Evolutionary conservation across 2,113 vertebrate species (phyloP).

Genomic region (Elaphurus davidianus): DNA sequence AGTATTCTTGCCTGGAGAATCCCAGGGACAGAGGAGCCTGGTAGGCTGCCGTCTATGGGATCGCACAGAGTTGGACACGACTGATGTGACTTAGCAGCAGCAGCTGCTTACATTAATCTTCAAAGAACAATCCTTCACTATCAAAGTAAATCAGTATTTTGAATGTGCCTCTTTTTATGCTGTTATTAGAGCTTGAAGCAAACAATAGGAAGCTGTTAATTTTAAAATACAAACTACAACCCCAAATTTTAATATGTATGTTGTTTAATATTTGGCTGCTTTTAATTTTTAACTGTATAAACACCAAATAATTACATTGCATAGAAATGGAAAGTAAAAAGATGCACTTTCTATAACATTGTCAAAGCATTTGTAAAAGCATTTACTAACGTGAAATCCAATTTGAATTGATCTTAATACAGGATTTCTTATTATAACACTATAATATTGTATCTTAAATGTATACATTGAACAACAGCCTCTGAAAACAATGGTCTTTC

Average conservation of each 20-base stretch:
- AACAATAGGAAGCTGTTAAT: neutral
- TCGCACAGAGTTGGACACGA: neutral
- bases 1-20: too few relatives aligned
- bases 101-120: constrained; percentile 70
- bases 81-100: neutral
- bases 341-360: constrained; percentile 23
- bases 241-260: constrained; percentile 69
- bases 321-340: constrained; percentile 36
- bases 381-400: neutral
- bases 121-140: neutral
- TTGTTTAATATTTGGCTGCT: constrained; percentile 63
- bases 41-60: neutral
- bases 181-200: neutral
- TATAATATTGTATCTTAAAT: neutral
- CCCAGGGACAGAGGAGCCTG: neutral
- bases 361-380: neutral
- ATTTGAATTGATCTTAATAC: neutral
- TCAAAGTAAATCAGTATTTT: constrained; percentile 72
- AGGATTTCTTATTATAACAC: neutral
- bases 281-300: constrained; percentile 75
- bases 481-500: neutral
- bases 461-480: neutral
- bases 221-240: constrained; percentile 64
- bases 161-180: constrained; percentile 63
- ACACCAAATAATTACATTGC: constrained; percentile 38